Percentiles rank a stretch among this genome's conserved stretches.
Evolutionary conservation across 2,113 vertebrate genomes (phyloP).

Genomic region (Dendropsophus ebraccatus): DNA sequence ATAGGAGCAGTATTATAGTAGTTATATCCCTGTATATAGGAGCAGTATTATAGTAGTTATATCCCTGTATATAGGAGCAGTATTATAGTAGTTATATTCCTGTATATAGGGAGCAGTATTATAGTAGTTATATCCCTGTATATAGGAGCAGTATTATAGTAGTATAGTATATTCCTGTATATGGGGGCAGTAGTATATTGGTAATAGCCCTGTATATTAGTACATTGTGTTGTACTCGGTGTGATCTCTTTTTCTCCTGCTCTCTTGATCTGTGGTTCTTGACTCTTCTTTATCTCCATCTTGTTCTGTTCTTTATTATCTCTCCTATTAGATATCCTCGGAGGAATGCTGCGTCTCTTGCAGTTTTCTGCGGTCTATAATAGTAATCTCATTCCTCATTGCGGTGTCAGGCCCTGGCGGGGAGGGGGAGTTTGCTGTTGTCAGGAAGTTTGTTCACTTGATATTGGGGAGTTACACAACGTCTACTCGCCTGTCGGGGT

Average conservation of each 20-base stretch:
- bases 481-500: not conserved
- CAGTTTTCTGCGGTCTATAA: not conserved
- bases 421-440: not conserved
- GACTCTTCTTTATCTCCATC: not conserved
- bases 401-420: not conserved
- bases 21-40: no score
- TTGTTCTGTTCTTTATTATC: not conserved
- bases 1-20: no score
- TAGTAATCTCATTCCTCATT: not conserved
- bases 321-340: not conserved
- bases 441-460: constrained; percentile 21
- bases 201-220: no score
- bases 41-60: no score
- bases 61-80: not conserved
- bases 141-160: no score
- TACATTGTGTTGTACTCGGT: no score
- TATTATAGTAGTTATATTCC: not conserved
- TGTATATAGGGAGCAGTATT: not conserved
- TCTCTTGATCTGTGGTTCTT: not conserved
- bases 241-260: no score
- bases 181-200: no score
- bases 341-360: not conserved
- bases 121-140: no score
- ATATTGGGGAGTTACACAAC: not conserved
- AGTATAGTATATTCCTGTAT: no score